Evolutionary conservation across 64 coral and sea anemone species (phyloP), one percentile per base, ranked within the genome.

Genomic region (Actinia equina): DNA sequence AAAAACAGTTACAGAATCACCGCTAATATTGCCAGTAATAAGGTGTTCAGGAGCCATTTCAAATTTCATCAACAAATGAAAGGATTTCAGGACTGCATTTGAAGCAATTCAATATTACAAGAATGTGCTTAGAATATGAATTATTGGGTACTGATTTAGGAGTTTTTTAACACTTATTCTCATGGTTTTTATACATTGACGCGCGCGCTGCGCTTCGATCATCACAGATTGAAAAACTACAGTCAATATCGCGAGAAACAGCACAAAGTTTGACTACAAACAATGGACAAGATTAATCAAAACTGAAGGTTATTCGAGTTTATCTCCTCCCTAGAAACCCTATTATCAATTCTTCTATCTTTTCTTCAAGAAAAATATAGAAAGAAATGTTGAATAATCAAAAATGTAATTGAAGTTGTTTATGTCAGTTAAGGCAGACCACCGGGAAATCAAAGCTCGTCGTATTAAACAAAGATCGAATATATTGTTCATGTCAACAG

Each of bases 401-500:
- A 15, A 25, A 74, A 11, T 74, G 11, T 2, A 2, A 41, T 30
- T 3, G 25, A 7, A 26, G 11, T 13, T 74, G 69, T 65, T 20
- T 5, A 20, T n/a, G 62, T 74, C 20, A 69, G 69, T 37, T 42
- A 74, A 74, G 23, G n/a, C 7, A 49, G 46, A 65, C 22, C 62
- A 37, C 41, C 27, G 25, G 8, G 23, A 30, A 74, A 30, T 74
- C 69, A 74, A 25, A 74, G 25, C 25, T 74, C 26, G 26, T 3
- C 13, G 69, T 13, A 13, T 74, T 74, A 13, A 74, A 41, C 69
- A 74, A 41, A 74, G 27, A 74, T 74, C 4, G 19, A 74, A 13
- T 41, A 74, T 74, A 74, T 74, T 74, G 69, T 26, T 41, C 23
- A 30, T 74, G 69, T 74, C 69, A 74, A 74, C 26, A 74, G 69